Evolutionary conservation across 2,888 invertebrate genomes (phyloP), one percentile per base, ranked within the genome.

Genomic region (Euspilapteryx auroguttella): DNA sequence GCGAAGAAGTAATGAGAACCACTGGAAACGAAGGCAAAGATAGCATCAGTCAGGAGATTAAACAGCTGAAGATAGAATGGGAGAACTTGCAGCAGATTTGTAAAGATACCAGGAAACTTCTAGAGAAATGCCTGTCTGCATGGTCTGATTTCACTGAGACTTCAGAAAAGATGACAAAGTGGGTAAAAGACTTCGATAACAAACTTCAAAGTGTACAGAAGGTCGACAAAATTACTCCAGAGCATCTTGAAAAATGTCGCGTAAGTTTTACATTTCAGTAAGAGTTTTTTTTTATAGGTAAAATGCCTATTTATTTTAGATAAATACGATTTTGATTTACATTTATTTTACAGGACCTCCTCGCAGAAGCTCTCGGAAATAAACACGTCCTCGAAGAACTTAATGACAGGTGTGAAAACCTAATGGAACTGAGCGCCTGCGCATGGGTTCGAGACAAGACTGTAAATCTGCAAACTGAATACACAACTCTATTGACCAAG

Each of bases 11-110:
- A 0, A 79, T 88, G 37, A 78, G 83, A 41, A 86, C 85, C 0
- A 89, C 91, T 3, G 89, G 89, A 0, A 81, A 80, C 25, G 92
- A 93, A 62, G 92, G 93, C 4, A 88, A 89, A 53, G 91, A 92
- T 36, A 78, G 78, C 11, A 85, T 94, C 8, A 82, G 83, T 25
- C 87, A 89, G 46, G 93, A 94, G 55, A 85, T 89, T 5, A 86
- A 87, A 35, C 88, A 89, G 43, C 53, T 93, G 20, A 86, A 86
- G 42, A 73, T 80, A 9, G 92, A 92, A 44, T 91, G 91, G 89
- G 89, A 92, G 48, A 82, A 85, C 6, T 57, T 94, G 5, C 86
- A 88, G 47, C 81, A 82, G 14, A 80, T 88, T 35, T 84, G 86
- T 35, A 84, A 85, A 27, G 89, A 92, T 36, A 86, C 89, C 0